Conservation (phyloP, 2,113 vertebrate genomes). For the Cyprinodon brontotheroides region DNA sequence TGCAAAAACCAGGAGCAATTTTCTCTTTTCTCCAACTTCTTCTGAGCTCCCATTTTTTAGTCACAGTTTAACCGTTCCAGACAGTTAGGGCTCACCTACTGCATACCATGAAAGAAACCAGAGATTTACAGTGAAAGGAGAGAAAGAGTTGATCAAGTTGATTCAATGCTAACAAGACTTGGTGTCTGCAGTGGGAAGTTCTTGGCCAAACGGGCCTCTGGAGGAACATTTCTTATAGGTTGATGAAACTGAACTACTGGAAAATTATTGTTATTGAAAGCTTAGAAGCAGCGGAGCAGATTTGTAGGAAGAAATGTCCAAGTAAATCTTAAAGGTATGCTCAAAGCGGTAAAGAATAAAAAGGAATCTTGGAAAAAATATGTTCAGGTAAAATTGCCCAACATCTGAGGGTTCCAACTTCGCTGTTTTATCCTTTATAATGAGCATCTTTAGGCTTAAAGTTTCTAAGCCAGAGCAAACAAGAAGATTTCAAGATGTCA, state of each 20-base stretch:
- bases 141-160: conserved; percentile 18
- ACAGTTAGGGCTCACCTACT: conserved; percentile 47
- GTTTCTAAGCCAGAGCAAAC: conserved; percentile 2
- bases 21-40: conserved; percentile 52
- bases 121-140: conserved; percentile 42
- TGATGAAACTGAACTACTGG: conserved; percentile 14
- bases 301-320: conserved; percentile 1
- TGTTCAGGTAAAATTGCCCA: background rate
- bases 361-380: background rate
- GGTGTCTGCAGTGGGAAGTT: background rate
- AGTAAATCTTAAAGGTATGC: background rate
- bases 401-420: background rate
- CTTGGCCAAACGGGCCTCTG: background rate
- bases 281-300: conserved; percentile 10
- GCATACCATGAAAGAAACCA: conserved; percentile 70
- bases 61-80: conserved; percentile 41
- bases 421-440: conserved; percentile 16
- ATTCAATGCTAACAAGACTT: conserved; percentile 29
- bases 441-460: conserved; percentile 8
- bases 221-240: conserved; percentile 17
- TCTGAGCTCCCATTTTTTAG: conserved; percentile 30
- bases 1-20: conserved; percentile 69
- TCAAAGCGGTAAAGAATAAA: background rate
- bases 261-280: conserved; percentile 21
- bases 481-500: conserved; percentile 8